These are phyloP conservation scores for Thunnus maccoyii DNA, from an alignment of 2,113 vertebrate genomes.

Conservation along the genomic window DNA sequence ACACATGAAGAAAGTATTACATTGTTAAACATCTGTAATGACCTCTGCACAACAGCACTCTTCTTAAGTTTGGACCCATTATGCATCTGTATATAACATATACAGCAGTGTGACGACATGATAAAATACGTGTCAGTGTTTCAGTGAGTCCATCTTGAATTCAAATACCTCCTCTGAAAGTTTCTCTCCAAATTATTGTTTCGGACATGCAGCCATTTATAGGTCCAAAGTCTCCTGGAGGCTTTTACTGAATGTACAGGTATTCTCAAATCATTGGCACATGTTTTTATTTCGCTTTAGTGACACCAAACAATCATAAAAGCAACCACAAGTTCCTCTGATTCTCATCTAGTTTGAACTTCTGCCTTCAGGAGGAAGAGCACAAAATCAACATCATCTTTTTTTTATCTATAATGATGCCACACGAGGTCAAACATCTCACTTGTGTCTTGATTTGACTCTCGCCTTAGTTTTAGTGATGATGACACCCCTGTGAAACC, in stretches of 20 bases:
- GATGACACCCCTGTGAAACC: not conserved
- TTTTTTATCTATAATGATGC: not conserved
- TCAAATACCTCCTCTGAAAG: too few relatives aligned
- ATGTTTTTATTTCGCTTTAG: not conserved
- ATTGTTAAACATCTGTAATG: not conserved
- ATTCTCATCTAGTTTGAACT: not conserved
- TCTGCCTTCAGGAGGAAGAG: not conserved
- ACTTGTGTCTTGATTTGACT: not conserved
- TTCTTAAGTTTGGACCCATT: too few relatives aligned
- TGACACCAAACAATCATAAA: not conserved
- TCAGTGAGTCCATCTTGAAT: too few relatives aligned
- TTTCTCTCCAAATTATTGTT: too few relatives aligned
- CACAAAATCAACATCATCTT: not conserved
- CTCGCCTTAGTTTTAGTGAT: not conserved
- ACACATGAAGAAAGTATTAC: not conserved
- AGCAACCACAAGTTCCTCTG: conserved; percentile 2
- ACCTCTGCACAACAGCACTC: not conserved
- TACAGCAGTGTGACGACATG: not conserved
- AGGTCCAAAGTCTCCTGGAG: too few relatives aligned
- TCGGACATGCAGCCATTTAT: too few relatives aligned
- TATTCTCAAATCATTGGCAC: not conserved
- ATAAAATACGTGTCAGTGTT: too few relatives aligned
- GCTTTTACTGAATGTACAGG: too few relatives aligned
- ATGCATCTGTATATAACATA: too few relatives aligned
- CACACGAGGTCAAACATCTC: not conserved